Percentiles rank a stretch among this genome's conserved stretches.
These are phyloP conservation scores for Solenodon paradoxus DNA, from an alignment of 2,113 vertebrate genomes.

Conservation along the genomic window DNA sequence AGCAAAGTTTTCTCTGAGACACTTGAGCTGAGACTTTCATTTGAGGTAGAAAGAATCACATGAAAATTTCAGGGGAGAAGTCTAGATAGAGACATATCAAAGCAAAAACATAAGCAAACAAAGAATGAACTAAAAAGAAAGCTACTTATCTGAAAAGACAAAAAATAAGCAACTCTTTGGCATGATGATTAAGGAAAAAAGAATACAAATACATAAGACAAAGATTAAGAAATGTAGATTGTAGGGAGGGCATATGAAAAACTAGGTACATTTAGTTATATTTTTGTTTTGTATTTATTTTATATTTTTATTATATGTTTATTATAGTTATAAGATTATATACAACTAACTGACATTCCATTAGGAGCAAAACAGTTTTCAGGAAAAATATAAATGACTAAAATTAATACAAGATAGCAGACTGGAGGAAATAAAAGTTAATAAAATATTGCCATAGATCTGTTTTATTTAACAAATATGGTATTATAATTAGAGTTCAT, in stretches of 20 bases:
- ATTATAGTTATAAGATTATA: too few species aligned
- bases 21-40: not conserved
- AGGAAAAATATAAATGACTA: not conserved
- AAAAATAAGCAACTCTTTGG: not conserved
- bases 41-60: not conserved
- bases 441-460: not conserved
- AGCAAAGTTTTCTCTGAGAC: not conserved
- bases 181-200: not conserved
- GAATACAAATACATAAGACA: not conserved
- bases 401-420: not conserved
- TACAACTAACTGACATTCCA: not conserved
- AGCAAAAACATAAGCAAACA: not conserved
- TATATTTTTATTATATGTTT: too few species aligned
- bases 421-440: not conserved
- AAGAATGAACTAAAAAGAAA: not conserved
- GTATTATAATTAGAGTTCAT: not conserved
- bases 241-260: too few species aligned
- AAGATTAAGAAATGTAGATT: not conserved
- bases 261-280: too few species aligned
- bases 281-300: too few species aligned
- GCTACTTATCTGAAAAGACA: not conserved
- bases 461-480: not conserved
- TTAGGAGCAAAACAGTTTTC: not conserved
- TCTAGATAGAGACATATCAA: not conserved
- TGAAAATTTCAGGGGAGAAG: not conserved